Percentiles rank a stretch among this genome's conserved stretches.
Conservation (phyloP, 1,140 invertebrate genomes). For the Drosophila melanica region DNA sequence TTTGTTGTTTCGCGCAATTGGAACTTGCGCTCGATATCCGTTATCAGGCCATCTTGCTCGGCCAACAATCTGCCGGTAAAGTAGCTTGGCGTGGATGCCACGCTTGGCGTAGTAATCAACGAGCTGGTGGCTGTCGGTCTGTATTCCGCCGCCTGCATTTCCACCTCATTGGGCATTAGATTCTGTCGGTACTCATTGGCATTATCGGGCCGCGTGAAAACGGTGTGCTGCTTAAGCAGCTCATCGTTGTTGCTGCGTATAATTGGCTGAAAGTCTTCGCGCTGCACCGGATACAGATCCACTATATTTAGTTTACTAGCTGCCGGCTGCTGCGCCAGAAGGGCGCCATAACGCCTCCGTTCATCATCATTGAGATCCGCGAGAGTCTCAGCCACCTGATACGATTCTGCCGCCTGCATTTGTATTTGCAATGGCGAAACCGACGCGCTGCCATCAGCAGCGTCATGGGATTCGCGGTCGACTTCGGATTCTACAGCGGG, state of each 20-base stretch:
- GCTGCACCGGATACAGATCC: conserved; percentile 75
- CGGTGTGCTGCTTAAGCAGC: conserved; percentile 51
- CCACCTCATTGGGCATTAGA: conserved; percentile 79
- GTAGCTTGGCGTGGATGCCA: conserved; percentile 44
- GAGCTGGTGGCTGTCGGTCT: conserved; percentile 13
- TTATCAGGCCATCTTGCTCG: conserved; percentile 79
- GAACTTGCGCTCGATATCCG: conserved; percentile 81
- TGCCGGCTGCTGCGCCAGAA: conserved; percentile 63
- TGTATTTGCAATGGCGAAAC: conserved; percentile 54
- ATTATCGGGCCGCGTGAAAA: conserved; percentile 64
- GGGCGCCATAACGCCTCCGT: conserved; percentile 52
- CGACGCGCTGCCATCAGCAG: not conserved
- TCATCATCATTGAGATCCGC: conserved; percentile 73
- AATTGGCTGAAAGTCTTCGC: conserved; percentile 76
- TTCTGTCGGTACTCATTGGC: conserved; percentile 69
- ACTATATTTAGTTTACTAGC: conserved; percentile 76
- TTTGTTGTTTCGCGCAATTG: conserved; percentile 70
- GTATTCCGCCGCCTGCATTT: conserved; percentile 21
- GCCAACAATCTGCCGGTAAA: conserved; percentile 77
- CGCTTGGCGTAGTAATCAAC: too few species aligned
- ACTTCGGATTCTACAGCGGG: conserved; percentile 10
- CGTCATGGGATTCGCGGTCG: not conserved
- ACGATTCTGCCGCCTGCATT: conserved; percentile 72
- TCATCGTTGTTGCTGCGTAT: conserved; percentile 64
- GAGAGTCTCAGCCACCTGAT: conserved; percentile 70